Evolutionary conservation across 2,797 vertebrate genomes (phyloP), one percentile per base, ranked within the genome.

Genomic region (Podarcis lilfordi): DNA sequence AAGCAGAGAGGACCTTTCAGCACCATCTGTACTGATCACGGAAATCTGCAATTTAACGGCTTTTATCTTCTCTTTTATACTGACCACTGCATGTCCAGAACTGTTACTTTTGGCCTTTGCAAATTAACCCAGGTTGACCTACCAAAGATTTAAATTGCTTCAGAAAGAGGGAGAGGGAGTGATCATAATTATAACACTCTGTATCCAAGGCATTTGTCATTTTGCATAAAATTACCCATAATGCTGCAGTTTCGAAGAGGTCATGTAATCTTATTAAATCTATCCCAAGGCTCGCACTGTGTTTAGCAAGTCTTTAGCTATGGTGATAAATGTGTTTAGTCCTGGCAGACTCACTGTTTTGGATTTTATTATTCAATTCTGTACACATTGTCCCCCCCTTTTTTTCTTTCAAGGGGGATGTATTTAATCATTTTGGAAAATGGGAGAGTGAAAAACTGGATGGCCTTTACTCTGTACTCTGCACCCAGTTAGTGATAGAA

Each of bases 101-200:
- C 81, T 78, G 91, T 88, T 89, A 92, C 71, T 86, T 94, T 84
- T 3, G 3, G 87, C 90, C 90, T 92, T 84, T 78, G 61, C 55
- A 95, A 95, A 96, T 95, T 95, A 95, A 95, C 94, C 90, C 84
- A 84, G 3, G n/a, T 85, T 91, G 88, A 92, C 91, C 94, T 93
- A 71, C 64, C 35, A 79, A 92, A 92, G 74, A 91, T 87, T 74
- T 88, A 82, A 92, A 92, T 82, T 61, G 92, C 92, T 95, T 95
- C 91, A 86, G 89, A 87, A 43, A 37, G 13, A 95, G 66, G 86
- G 80, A 86, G 69, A 89, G 32, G 66, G 71, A 68, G 61, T 32
- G 50, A 85, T 76, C 72, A 78, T 89, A 92, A 93, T 95, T 93
- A 95, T 92, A 91, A 90, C 84, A 85, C 91, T 90, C 91, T 94